A percentile compares a stretch with the other conserved stretches of the same genome.
Evolutionary conservation across 2,888 invertebrate species (phyloP).

Genomic region (Dryocosmus kuriphilus): DNA sequence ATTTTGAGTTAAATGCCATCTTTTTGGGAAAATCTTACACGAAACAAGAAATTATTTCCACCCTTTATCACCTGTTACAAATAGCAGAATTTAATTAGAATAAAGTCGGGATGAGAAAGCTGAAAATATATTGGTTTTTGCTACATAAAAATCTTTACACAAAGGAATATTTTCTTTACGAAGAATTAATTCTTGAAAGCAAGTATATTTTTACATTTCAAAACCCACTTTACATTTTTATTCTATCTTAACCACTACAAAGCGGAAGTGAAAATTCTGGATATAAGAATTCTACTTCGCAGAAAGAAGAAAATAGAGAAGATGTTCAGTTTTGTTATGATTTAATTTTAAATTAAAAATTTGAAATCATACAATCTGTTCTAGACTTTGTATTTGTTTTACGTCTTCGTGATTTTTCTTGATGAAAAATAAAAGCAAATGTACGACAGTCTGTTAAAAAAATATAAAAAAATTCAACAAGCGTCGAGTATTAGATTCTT

Average conservation of each 20-base stretch:
- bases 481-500: neutral
- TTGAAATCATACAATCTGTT: neutral
- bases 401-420: neutral
- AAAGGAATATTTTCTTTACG: no score
- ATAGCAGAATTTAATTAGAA: neutral
- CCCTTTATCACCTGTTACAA: neutral
- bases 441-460: neutral
- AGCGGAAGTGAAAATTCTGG: no score
- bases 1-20: conserved; percentile 11
- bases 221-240: no score
- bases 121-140: neutral
- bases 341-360: neutral
- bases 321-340: no score
- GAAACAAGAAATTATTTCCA: conserved; percentile 3
- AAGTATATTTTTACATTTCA: no score
- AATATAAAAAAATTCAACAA: neutral
- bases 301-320: no score
- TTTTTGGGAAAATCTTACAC: neutral
- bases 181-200: no score
- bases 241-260: no score
- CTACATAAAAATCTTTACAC: neutral
- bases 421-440: neutral
- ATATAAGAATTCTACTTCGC: no score
- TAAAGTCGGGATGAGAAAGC: neutral
- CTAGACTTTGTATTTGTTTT: neutral